Evolutionary conservation across 2,797 vertebrate genomes (phyloP), one percentile per base, ranked within the genome.

Genomic region (Fistularia commersonii): DNA sequence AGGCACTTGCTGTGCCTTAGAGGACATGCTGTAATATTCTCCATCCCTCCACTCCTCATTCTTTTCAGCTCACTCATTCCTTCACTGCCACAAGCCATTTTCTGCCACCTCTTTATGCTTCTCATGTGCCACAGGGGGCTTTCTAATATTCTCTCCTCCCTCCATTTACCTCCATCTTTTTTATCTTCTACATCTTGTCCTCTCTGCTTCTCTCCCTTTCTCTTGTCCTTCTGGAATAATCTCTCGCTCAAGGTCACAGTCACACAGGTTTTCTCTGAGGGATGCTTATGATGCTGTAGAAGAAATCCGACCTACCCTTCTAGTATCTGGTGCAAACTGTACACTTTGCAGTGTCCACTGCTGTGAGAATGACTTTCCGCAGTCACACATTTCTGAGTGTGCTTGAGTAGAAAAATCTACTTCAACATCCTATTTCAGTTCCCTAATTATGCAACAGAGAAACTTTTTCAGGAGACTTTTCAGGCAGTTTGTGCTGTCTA

Each of bases 11-110:
- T 81, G 77, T 60, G 81, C 77, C 74, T 77, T 83, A 68, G 71
- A 87, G 82, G 82, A 84, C 82, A 68, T 70, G 61, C 72, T 81
- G 70, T 79, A 81, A 78, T 81, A 82, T 79, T 76, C 61, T 64
- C 66, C 56, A 57, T 69, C 67, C 61, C 61, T 76, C 61, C 64
- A 44, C 37, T 53, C 65, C 51, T 71, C 64, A 53, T 62, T 53
- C 69, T 71, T 66, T 61, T 69, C 66, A 57, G 51, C 54, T 44
- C 41, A 39, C 67, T 73, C 70, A 64, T 75, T 80, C 71, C 70
- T 48, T 74, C 79, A 57, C 64, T 41, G 58, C 66, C 80, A 80
- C 68, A 61, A 79, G 80, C 76, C 67, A 66, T 79, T 81, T 78
- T 74, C 76, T 70, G 54, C 69, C 64, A 72, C 81, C 69, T 79